Evolutionary conservation across 2,113 vertebrate genomes (phyloP), one percentile per base, ranked within the genome.

Genomic region (Calidris pugnax): DNA sequence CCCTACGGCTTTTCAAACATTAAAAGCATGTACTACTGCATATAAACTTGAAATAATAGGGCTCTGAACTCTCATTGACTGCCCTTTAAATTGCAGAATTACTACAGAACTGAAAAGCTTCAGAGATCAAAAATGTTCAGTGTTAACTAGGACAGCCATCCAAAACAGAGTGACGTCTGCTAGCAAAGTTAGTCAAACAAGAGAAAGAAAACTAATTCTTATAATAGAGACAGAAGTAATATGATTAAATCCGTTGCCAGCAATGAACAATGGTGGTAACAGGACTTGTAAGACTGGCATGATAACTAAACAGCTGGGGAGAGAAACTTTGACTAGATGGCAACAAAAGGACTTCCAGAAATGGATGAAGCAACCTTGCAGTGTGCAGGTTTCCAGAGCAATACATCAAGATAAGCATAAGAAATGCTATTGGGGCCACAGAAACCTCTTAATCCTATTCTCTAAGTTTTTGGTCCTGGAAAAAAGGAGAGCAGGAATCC

Each of bases 11-110:
- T 96, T 95, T 94, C 94, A 80, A 87, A 68, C 62, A 91, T 74
- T 91, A 94, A 93, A 96, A 96, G 75, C 82, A 92, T 60, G 59
- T 74, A 93, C 89, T 94, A 87, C 85, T 85, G 86, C 80, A 95
- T 91, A 85, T 86, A 93, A 96, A 97, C 72, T 63, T 86, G 80
- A 93, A 95, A 82, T 94, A 96, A 96, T 64, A 96, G 93, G 72
- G 76, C 71, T 91, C 79, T 90, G 80, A 97, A 97, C 85, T 90
- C 90, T 91, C 82, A 83, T 21, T 82, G 89, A 77, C 66, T 96
- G 82, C 83, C 66, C 83, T 85, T 95, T 89, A 57, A 85, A 74
- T 59, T 73, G 74, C 81, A 95, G 59, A 88, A 67, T 55, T 75
- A 41, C 43, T 22, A 24, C 10, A 16, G 66, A 86, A 85, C 6